Conservation (phyloP, 2,888 invertebrate genomes). For the Hyppa rectilinea region DNA sequence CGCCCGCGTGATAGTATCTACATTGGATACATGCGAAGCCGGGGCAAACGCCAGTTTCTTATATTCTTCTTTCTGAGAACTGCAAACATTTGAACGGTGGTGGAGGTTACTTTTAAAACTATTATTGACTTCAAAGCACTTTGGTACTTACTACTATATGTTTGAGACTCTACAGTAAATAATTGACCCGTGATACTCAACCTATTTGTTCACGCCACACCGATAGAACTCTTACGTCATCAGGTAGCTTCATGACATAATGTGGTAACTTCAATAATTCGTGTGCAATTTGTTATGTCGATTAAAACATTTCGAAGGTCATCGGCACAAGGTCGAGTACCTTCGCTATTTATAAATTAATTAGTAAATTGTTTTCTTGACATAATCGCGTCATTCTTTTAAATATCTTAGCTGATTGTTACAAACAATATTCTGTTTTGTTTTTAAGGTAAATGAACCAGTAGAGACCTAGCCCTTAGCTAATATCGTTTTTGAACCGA, state of each 20-base stretch:
- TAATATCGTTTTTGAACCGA: not conserved
- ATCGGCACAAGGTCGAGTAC: constrained; percentile 58
- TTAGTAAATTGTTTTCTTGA: constrained; percentile 44
- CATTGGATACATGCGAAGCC: too few relatives aligned
- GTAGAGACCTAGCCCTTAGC: too few relatives aligned
- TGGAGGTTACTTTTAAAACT: not conserved
- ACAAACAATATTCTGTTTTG: constrained; percentile 5
- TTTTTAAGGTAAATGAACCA: not conserved
- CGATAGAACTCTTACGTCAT: constrained; percentile 39
- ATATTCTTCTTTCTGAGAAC: not conserved
- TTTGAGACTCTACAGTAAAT: not conserved
- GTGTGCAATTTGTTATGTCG: constrained; percentile 59
- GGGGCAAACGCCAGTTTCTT: too few relatives aligned
- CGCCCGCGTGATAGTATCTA: too few relatives aligned
- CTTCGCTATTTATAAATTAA: constrained; percentile 52
- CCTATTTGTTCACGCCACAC: not conserved
- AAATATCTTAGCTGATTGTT: constrained; percentile 29
- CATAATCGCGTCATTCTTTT: constrained; percentile 42
- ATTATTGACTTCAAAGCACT: not conserved
- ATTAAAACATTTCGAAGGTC: constrained; percentile 64
- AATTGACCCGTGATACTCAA: not conserved
- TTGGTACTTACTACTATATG: too few relatives aligned
- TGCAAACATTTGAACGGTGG: not conserved
- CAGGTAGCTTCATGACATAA: constrained; percentile 50
- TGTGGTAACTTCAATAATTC: constrained; percentile 32